Conservation (phyloP, 2,888 invertebrate genomes). For the Steinernema scapterisci region DNA sequence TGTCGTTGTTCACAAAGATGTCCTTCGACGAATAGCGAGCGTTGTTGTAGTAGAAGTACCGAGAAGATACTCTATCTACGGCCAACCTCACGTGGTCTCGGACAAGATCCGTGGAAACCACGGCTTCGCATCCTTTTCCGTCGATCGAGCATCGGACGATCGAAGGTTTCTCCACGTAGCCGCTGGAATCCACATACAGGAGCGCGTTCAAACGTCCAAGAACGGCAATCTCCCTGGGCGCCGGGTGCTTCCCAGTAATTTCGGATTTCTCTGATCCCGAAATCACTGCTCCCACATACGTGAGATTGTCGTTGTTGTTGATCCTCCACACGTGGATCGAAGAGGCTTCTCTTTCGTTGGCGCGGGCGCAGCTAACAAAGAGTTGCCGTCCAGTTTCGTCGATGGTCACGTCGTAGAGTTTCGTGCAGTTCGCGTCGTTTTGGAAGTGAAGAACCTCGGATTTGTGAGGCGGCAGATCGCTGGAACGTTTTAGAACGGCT, state of each 20-base stretch:
- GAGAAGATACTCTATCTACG: slow-evolving; percentile 35
- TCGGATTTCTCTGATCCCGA: slow-evolving; percentile 41
- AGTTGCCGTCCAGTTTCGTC: slow-evolving; percentile 43
- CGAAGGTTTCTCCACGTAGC: slow-evolving; percentile 38
- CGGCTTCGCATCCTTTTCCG: slow-evolving; percentile 39
- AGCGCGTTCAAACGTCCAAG: slow-evolving; percentile 44
- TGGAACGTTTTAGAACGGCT: slow-evolving; percentile 35
- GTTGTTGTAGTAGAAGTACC: slow-evolving; percentile 42
- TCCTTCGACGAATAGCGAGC: slow-evolving; percentile 42
- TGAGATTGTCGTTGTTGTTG: slow-evolving; percentile 38
- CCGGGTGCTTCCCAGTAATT: slow-evolving; percentile 39
- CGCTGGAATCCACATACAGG: slow-evolving; percentile 44
- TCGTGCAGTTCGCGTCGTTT: slow-evolving; percentile 38
- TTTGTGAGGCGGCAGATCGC: slow-evolving; percentile 28
- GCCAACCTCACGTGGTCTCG: slow-evolving; percentile 28
- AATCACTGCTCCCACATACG: slow-evolving; percentile 44
- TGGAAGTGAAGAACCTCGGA: slow-evolving; percentile 20
- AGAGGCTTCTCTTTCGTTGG: slow-evolving; percentile 30
- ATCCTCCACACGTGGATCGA: slow-evolving; percentile 43
- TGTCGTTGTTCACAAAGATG: slow-evolving; percentile 41
- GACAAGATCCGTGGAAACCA: slow-evolving; percentile 39
- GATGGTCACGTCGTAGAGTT: slow-evolving; percentile 45
- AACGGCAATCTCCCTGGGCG: slow-evolving; percentile 44
- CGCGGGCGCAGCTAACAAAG: slow-evolving; percentile 40
- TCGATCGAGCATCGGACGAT: slow-evolving; percentile 42